phyloP scores from a whole-genome alignment of 2,113 vertebrate genomes.

The Cyanistes caeruleus region DNA sequence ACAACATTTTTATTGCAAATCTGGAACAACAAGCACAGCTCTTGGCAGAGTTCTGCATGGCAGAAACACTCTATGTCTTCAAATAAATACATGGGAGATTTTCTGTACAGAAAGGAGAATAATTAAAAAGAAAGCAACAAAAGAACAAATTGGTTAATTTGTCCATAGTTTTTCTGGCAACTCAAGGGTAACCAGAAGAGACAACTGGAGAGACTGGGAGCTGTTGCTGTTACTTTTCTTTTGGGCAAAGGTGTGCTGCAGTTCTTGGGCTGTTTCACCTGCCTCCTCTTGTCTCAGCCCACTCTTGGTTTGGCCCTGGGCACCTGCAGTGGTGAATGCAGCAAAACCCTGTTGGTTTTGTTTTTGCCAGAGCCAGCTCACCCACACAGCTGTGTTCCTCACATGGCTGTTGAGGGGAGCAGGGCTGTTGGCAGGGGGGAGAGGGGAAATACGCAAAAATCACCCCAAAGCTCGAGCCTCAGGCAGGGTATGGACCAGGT shows the following conservation, averaged over 20 bases:
- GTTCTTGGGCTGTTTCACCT: not conserved
- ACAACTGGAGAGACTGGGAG: not conserved
- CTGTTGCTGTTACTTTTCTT: not conserved
- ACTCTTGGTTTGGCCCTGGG: not conserved
- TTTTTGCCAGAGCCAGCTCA: not conserved
- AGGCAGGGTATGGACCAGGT: not conserved
- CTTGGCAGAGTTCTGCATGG: not conserved
- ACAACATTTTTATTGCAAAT: constrained; percentile 25
- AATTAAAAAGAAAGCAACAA: not conserved
- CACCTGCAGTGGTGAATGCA: not conserved
- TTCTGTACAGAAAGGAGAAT: not conserved
- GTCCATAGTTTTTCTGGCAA: not conserved
- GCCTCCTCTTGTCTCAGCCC: not conserved
- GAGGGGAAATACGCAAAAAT: not conserved
- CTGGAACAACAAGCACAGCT: constrained; percentile 10
- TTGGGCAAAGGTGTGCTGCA: not conserved
- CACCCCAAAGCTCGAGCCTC: not conserved
- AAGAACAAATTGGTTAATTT: not conserved
- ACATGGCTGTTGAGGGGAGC: fast-evolving
- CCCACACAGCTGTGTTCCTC: not conserved
- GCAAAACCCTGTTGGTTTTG: not conserved
- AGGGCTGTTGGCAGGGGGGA: not conserved
- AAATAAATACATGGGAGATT: not conserved
- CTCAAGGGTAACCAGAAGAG: not conserved
- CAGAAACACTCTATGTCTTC: not conserved